A percentile compares a stretch with the other conserved stretches of the same genome.
Conservation (phyloP, 2,888 invertebrate species). For the Pogonocherus hispidulus region DNA sequence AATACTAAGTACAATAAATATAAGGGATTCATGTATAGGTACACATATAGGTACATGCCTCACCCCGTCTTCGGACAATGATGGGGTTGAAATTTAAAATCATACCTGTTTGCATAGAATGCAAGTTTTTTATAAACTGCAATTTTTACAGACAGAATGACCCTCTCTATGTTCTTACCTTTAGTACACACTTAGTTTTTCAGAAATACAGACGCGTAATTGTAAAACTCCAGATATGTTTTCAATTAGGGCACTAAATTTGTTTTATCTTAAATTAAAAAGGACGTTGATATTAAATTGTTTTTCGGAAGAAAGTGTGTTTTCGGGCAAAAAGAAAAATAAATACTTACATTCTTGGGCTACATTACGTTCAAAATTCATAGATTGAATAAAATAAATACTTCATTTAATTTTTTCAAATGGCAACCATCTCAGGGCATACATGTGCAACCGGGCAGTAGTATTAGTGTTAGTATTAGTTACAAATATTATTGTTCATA, state of each 20-base stretch:
- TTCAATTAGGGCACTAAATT: constrained; percentile 43
- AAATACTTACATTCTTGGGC: constrained; percentile 38
- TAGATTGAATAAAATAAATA: constrained; percentile 42
- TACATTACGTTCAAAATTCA: constrained; percentile 21
- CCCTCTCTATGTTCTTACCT: constrained; percentile 56
- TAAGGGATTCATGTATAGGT: constrained; percentile 36
- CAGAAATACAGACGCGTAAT: constrained; percentile 56
- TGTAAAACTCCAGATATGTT: constrained; percentile 52
- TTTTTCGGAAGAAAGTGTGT: constrained; percentile 45
- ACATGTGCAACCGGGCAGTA: constrained; percentile 65
- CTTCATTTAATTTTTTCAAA: constrained; percentile 36
- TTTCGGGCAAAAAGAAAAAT: constrained; percentile 49
- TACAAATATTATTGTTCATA: constrained; percentile 5
- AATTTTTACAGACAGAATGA: constrained; percentile 65
- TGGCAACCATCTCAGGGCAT: constrained; percentile 67
- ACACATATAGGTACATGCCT: no score
- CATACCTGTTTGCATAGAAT: constrained; percentile 65
- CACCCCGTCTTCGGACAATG: constrained; percentile 43
- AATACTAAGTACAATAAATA: neutral
- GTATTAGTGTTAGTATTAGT: constrained; percentile 32
- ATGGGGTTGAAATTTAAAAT: constrained; percentile 57
- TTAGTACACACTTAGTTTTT: constrained; percentile 57
- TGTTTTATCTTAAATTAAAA: neutral
- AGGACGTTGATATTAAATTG: constrained; percentile 16
- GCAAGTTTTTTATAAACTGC: constrained; percentile 58